Percentiles rank a stretch among this genome's conserved stretches.
Evolutionary conservation across 37 sponge, comb jelly and placozoan genomes (phyloP).

Genomic region (Tethya wilhelma): DNA sequence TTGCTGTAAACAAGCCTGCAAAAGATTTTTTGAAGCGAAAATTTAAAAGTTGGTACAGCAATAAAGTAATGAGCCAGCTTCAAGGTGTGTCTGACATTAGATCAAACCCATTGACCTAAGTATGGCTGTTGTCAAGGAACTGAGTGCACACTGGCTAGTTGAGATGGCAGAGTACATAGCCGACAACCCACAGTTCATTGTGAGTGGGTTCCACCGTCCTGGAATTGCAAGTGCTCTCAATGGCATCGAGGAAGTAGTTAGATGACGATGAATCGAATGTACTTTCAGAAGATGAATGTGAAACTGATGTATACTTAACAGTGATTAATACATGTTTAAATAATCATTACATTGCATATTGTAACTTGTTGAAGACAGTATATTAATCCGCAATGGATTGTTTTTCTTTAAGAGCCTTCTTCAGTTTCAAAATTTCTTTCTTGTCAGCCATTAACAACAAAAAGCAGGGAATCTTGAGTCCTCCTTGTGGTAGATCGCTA

Average conservation of each 20-base stretch:
- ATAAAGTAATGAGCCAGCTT: constrained; percentile 42
- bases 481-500: constrained; percentile 30
- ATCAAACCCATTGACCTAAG: constrained; percentile 1
- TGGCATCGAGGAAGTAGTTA: too few species aligned
- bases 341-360: too few species aligned
- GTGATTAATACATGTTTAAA: too few species aligned
- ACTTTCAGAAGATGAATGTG: neutral
- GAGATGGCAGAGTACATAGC: constrained; percentile 24
- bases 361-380: too few species aligned
- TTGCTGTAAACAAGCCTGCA: constrained; percentile 65
- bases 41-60: constrained; percentile 59
- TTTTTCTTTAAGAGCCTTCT: neutral
- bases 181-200: constrained; percentile 16
- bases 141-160: constrained; percentile 27
- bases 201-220: too few species aligned
- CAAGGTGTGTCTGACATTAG: too few species aligned
- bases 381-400: too few species aligned
- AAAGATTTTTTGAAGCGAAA: too few species aligned
- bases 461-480: constrained; percentile 19
- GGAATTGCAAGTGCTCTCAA: too few species aligned
- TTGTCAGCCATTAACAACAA: neutral
- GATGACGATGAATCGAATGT: neutral
- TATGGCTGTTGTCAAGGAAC: too few species aligned
- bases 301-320: too few species aligned
- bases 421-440: neutral